These are phyloP conservation scores for Ochropacha duplaris DNA, from an alignment of 2,888 invertebrate genomes.

Conservation along the genomic window DNA sequence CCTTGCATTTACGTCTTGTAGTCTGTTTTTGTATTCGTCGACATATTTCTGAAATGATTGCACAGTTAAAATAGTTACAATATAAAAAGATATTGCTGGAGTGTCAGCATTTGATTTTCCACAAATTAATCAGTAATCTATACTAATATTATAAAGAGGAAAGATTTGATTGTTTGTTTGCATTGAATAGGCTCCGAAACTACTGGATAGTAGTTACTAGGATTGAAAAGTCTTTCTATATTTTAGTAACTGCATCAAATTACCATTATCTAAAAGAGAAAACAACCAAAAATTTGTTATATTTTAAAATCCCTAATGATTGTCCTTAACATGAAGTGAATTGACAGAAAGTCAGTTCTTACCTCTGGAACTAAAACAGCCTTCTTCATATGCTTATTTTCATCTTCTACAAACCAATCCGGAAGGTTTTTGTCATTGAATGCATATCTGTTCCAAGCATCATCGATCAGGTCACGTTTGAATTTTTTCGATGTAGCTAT, in stretches of 20 bases:
- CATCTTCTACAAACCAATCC: slow-evolving; percentile 98
- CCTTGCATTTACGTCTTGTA: slow-evolving; percentile 94
- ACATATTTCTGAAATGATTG: slow-evolving; percentile 85
- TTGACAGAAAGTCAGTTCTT: slow-evolving; percentile 7
- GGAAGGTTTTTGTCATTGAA: slow-evolving; percentile 96
- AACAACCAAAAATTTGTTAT: too few species aligned
- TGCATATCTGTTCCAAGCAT: slow-evolving; percentile 95
- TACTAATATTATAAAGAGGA: too few species aligned
- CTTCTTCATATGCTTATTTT: slow-evolving; percentile 93
- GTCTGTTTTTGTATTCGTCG: slow-evolving; percentile 91
- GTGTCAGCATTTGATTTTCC: too few species aligned
- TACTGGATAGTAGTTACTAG: too few species aligned
- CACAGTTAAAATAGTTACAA: not conserved
- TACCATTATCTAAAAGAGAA: too few species aligned
- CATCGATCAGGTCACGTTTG: slow-evolving; percentile 94
- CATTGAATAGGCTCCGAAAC: too few species aligned
- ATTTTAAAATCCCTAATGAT: too few species aligned
- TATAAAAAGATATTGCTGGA: not conserved
- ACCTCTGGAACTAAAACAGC: slow-evolving; percentile 93
- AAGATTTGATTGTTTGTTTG: too few species aligned
- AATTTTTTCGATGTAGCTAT: slow-evolving; percentile 95
- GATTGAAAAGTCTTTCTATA: too few species aligned
- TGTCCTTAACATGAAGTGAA: too few species aligned
- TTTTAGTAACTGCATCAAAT: too few species aligned
- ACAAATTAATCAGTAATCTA: too few species aligned